Conservation (phyloP, 1,140 invertebrate genomes). For the Aricia agestis region DNA sequence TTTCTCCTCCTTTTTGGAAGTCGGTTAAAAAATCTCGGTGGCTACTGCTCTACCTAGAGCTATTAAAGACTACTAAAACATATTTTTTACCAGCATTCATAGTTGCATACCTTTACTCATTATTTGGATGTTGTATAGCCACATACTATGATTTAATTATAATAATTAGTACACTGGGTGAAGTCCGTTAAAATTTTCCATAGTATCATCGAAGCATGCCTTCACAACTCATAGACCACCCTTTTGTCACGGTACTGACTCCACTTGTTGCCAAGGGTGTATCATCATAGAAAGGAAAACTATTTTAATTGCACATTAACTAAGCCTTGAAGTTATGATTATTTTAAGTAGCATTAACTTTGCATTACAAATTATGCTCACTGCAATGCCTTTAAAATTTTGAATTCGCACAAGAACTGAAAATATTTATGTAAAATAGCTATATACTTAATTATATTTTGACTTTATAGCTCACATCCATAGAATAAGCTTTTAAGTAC, state of each 20-base stretch:
- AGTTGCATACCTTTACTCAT: background rate
- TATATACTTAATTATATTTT: too few relatives aligned
- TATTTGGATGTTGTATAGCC: background rate
- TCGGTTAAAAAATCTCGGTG: too few relatives aligned
- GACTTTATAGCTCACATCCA: too few relatives aligned
- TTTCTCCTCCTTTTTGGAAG: too few relatives aligned
- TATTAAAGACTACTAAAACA: too few relatives aligned
- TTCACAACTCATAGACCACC: conserved; percentile 66
- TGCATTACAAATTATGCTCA: background rate
- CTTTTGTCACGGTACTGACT: conserved; percentile 64
- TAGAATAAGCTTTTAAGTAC: too few relatives aligned
- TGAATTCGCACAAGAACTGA: too few relatives aligned
- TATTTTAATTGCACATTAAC: conserved; percentile 21
- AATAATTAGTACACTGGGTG: background rate
- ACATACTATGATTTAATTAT: background rate
- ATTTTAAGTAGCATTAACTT: too few relatives aligned
- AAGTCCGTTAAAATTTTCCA: conserved; percentile 47
- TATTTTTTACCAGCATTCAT: too few relatives aligned
- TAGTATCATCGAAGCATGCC: conserved; percentile 53
- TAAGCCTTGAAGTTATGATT: background rate
- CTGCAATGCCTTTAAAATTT: too few relatives aligned
- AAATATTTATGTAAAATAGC: too few relatives aligned
- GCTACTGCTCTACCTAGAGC: too few relatives aligned
- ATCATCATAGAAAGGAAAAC: conserved; percentile 19
- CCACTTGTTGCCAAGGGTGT: conserved; percentile 40